Percentiles rank a stretch among this genome's conserved stretches.
These are phyloP conservation scores for Diglossa cyanea DNA, from an alignment of 2,797 vertebrate species.

Conservation along the genomic window DNA sequence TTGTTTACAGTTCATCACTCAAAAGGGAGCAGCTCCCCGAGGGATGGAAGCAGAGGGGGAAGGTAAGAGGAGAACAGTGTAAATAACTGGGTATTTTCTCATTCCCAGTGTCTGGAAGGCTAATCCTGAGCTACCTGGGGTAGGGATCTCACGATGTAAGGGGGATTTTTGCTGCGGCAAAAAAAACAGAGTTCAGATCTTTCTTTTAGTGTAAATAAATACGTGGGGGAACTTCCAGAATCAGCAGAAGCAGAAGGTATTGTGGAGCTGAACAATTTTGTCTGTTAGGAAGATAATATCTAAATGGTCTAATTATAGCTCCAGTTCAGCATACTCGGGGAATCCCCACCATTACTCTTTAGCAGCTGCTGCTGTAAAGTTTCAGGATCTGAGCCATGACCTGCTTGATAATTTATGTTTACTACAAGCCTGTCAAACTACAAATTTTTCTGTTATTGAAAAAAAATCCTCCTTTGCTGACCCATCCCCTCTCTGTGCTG, in stretches of 20 bases:
- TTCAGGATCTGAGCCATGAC: neutral
- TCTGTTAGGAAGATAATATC: constrained; percentile 44
- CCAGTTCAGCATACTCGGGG: neutral
- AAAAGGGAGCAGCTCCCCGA: neutral
- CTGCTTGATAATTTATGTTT: constrained; percentile 20
- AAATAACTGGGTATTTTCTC: neutral
- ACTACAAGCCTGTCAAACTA: constrained; percentile 10
- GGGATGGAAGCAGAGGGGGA: neutral
- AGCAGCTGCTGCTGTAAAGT: neutral
- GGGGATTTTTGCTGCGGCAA: neutral
- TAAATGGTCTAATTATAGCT: constrained; percentile 50
- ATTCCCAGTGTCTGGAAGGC: neutral
- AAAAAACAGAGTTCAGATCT: neutral
- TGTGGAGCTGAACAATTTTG: constrained; percentile 1
- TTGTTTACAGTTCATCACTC: neutral
- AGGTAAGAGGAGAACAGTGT: neutral
- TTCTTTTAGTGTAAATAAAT: neutral
- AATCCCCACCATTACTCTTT: constrained; percentile 40
- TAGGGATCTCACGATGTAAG: neutral
- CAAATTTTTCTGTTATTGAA: neutral
- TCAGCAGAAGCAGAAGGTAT: neutral
- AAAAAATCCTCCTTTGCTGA: neutral
- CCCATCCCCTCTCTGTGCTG: neutral
- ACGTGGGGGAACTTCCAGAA: neutral
- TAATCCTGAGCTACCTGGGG: neutral